Conservation (phyloP, 2,113 vertebrate species). For the Gymnogyps californianus region DNA sequence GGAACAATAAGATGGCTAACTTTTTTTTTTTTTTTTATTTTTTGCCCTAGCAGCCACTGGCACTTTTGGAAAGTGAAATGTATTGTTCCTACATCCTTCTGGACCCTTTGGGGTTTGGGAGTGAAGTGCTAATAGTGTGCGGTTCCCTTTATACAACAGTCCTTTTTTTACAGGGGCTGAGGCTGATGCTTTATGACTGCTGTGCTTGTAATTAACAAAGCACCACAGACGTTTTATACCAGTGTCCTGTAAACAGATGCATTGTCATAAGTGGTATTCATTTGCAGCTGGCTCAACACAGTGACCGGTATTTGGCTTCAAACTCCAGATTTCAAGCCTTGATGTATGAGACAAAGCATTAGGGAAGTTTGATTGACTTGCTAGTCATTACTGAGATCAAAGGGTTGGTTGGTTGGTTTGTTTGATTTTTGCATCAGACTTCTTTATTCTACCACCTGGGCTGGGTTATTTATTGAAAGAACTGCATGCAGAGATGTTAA, state of each 20-base stretch:
- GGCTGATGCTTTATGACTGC: neutral
- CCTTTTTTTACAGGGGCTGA: neutral
- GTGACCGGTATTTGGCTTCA: neutral
- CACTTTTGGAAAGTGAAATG: neutral
- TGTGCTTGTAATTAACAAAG: slow-evolving; percentile 35
- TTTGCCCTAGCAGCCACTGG: neutral
- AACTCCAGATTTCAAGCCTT: neutral
- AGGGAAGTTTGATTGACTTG: slow-evolving; percentile 39
- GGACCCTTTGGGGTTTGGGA: neutral
- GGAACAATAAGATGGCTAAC: neutral
- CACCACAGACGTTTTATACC: neutral
- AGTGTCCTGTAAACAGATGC: neutral
- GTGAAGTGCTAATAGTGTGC: neutral
- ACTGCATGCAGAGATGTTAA: slow-evolving; percentile 41
- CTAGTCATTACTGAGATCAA: slow-evolving; percentile 40
- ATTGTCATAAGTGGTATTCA: neutral
- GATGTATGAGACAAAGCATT: slow-evolving; percentile 5
- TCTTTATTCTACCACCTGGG: slow-evolving; percentile 39
- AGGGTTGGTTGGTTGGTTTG: neutral
- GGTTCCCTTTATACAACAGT: neutral
- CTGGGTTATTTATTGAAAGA: slow-evolving; percentile 41
- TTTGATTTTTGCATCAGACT: slow-evolving; percentile 20
- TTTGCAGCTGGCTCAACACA: slow-evolving; percentile 18
- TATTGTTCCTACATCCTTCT: neutral
- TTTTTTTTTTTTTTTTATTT: no score